Evolutionary conservation across 2,113 vertebrate genomes (phyloP), one percentile per base, ranked within the genome.

Genomic region (Melospiza melodia): DNA sequence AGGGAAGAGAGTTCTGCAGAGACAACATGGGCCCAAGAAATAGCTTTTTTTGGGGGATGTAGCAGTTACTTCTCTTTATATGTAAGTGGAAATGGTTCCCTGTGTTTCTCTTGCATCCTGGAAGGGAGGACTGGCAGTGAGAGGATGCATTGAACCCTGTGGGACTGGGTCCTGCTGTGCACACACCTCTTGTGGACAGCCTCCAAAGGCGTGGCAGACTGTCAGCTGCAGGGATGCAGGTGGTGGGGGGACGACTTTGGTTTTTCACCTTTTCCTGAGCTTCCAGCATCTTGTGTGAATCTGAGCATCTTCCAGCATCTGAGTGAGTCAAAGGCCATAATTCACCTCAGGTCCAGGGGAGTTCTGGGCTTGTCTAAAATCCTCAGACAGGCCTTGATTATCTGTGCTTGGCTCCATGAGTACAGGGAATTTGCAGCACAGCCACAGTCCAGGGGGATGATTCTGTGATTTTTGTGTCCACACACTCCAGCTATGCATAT

Each of bases 321-420:
- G 8, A 52, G 35, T 2, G 5, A 84, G 18, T 30, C 22, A 54
- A 80, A 73, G 31, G 10, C 31, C 30, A 12, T 25, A 17, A 8
- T 76, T 63, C 28, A 39, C 13, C 5, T 78, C 8, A 9, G 37
- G 27, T 39, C 21, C 15, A 48, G 10, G 52, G 31, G 18, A 66
- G 69, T 39, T 51, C 51, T 63, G 33, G 14, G 8, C 39, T 74
- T 92, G 23, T 48, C 27, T 79, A 23, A 75, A 87, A 76, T n/a
- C 30, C 31, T 58, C 0, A 0, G 4, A 6, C 12, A 33, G 21
- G 12, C 9, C 23, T 79, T 83, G 37, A 33, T 83, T 52, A 11
- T 27, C 18, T 52, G 15, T 79, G 72, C n/a, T 52, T 21, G 46
- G 6, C 7, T 71, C 22, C 16, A 8, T 14, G 57, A 82, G 23